Evolutionary conservation across 2,888 invertebrate genomes (phyloP).

Genomic region (Noctua pronuba): DNA sequence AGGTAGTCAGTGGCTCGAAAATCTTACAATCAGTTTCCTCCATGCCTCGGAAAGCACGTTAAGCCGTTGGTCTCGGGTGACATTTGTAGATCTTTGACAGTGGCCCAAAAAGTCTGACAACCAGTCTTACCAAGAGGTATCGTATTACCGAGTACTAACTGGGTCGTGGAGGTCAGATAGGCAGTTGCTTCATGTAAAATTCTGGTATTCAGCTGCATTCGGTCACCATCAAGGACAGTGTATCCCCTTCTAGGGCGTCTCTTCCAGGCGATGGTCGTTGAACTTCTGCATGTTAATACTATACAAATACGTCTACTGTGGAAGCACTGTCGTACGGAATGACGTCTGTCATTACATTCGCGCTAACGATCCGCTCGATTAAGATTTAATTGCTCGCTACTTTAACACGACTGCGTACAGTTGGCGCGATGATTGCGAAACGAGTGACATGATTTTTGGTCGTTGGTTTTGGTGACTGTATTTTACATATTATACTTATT

Average conservation of each 20-base stretch:
- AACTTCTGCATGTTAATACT: background rate
- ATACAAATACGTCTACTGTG: background rate
- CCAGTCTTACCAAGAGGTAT: no score
- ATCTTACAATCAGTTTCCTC: no score
- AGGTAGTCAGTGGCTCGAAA: no score
- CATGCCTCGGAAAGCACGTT: no score
- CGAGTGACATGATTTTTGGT: constrained; percentile 56
- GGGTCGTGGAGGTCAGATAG: no score
- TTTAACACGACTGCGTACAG: constrained; percentile 65
- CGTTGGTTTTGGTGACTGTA: constrained; percentile 20
- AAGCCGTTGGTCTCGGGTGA: no score
- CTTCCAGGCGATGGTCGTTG: background rate
- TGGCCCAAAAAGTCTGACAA: no score
- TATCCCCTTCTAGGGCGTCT: background rate
- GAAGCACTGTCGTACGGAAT: constrained; percentile 9
- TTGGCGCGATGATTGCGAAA: constrained; percentile 63
- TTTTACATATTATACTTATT: constrained; percentile 25
- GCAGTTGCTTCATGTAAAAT: no score
- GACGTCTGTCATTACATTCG: constrained; percentile 58
- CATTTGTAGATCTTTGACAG: no score
- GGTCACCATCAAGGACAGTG: no score
- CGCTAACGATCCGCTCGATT: constrained; percentile 68
- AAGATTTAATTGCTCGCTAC: constrained; percentile 77
- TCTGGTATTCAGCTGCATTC: no score
- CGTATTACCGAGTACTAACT: no score